Conservation (phyloP, 2,888 invertebrate species). For the Parapristionchus giblindavisi region DNA sequence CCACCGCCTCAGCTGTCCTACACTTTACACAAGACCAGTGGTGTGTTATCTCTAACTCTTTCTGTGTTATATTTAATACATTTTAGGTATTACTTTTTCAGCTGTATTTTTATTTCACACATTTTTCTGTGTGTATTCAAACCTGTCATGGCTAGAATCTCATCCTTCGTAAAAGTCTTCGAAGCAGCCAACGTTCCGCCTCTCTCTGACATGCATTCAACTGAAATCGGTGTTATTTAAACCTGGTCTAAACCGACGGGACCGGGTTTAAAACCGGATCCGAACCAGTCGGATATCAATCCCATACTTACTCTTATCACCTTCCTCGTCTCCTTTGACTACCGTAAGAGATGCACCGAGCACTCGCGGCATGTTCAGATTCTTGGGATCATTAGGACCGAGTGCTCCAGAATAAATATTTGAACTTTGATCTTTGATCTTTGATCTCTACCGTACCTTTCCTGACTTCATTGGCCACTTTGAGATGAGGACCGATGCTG, state of each 20-base stretch:
- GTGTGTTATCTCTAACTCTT: too few relatives aligned
- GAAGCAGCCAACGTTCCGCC: not conserved
- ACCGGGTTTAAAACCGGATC: too few relatives aligned
- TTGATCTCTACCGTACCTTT: slow-evolving; percentile 24
- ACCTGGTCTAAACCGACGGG: too few relatives aligned
- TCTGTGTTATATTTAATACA: too few relatives aligned
- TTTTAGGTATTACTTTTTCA: too few relatives aligned
- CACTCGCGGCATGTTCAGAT: slow-evolving; percentile 15
- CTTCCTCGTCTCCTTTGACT: slow-evolving; percentile 1
- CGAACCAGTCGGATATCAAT: not conserved
- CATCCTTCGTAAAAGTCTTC: not conserved
- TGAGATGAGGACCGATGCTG: slow-evolving; percentile 34
- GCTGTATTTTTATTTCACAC: too few relatives aligned
- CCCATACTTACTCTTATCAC: slow-evolving; percentile 1
- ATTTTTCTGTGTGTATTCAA: too few relatives aligned
- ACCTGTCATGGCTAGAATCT: slow-evolving; percentile 3
- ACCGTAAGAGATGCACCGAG: not conserved
- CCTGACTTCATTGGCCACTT: slow-evolving; percentile 2
- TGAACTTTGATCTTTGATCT: too few relatives aligned
- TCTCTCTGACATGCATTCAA: not conserved
- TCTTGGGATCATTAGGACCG: slow-evolving; percentile 13
- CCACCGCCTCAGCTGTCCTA: too few relatives aligned
- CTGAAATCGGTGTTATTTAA: too few relatives aligned
- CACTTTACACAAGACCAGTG: too few relatives aligned
- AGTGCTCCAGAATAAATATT: not conserved